Conservation (phyloP, 2,888 invertebrate species). For the Idaea aversata region DNA sequence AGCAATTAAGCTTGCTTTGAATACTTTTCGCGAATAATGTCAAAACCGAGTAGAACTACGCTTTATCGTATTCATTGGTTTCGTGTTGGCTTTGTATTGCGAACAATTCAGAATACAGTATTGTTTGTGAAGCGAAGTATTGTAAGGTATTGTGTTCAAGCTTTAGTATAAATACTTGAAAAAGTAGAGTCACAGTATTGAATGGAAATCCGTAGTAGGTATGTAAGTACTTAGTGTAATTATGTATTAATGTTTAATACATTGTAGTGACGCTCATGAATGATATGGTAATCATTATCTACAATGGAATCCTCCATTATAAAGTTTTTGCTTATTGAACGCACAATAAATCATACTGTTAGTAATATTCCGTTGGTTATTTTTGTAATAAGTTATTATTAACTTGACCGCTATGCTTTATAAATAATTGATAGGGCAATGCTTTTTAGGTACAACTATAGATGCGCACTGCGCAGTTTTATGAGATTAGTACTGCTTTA, state of each 20-base stretch:
- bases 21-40: conserved; percentile 26
- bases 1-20: conserved; percentile 39
- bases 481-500: too few species aligned
- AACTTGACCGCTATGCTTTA: neutral
- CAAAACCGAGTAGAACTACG: conserved; percentile 11
- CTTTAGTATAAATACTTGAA: neutral
- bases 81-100: neutral
- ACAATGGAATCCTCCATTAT: neutral
- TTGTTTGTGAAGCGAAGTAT: neutral
- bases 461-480: too few species aligned
- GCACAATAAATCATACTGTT: neutral
- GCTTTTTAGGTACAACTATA: too few species aligned
- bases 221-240: neutral
- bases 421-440: too few species aligned
- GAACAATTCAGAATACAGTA: neutral
- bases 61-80: neutral
- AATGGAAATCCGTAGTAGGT: neutral
- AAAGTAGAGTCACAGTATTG: neutral
- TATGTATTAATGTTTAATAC: neutral
- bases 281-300: neutral
- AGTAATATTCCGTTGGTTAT: neutral
- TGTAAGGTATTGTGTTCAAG: neutral
- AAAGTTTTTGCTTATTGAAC: neutral
- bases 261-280: too few species aligned
- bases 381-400: neutral